These are phyloP conservation scores for Siderastrea radians DNA, from an alignment of 92 coral and sea anemone species.

Conservation along the genomic window DNA sequence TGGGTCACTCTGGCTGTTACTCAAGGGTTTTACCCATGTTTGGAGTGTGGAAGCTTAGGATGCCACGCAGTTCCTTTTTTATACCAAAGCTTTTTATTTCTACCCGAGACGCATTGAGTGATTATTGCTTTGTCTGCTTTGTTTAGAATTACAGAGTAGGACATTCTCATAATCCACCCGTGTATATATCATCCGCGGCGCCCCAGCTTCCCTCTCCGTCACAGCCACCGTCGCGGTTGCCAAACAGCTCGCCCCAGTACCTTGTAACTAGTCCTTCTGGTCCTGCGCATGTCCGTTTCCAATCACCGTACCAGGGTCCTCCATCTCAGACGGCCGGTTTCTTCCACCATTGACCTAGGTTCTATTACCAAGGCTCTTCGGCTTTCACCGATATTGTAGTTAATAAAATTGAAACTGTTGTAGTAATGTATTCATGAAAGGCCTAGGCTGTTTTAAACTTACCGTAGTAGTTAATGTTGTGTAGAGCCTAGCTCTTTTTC, in stretches of 20 bases:
- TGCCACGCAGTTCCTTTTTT: background rate
- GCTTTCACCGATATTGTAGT: conserved; percentile 6
- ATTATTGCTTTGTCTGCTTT: background rate
- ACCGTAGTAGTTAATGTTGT: conserved; percentile 11
- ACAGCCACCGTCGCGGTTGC: conserved; percentile 54
- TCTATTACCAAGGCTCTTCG: background rate
- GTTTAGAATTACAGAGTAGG: conserved; percentile 49
- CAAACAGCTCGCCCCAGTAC: conserved; percentile 65
- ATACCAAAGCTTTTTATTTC: no score
- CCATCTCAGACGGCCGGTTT: conserved; percentile 72
- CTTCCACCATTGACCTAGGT: conserved; percentile 51
- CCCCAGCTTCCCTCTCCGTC: conserved; percentile 55
- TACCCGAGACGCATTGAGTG: no score
- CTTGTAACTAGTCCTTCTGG: conserved; percentile 57
- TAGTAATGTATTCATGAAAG: conserved; percentile 10
- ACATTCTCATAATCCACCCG: conserved; percentile 28
- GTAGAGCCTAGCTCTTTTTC: conserved; percentile 41
- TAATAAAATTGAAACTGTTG: background rate
- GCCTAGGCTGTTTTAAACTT: conserved; percentile 9
- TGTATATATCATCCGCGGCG: conserved; percentile 16
- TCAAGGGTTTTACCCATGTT: no score
- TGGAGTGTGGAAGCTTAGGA: no score
- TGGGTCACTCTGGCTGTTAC: no score
- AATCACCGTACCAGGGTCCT: conserved; percentile 68
- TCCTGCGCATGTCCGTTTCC: conserved; percentile 79